A percentile compares a stretch with the other conserved stretches of the same genome.
Conservation (phyloP, 2,113 vertebrate species). For the Phyllostomus hastatus region DNA sequence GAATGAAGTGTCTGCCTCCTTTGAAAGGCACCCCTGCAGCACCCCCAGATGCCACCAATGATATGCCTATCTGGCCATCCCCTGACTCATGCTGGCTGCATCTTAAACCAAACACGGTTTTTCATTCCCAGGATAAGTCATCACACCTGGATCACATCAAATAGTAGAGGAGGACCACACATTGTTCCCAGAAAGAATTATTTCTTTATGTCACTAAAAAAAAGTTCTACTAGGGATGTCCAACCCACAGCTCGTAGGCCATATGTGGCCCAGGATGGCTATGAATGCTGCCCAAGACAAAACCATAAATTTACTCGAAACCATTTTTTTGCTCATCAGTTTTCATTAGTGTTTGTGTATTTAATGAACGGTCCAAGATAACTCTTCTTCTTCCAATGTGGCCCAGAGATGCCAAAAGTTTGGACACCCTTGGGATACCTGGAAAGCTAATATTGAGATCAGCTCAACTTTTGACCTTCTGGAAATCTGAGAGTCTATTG, state of each 20-base stretch:
- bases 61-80: rapidly evolving
- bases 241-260: no score
- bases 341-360: no score
- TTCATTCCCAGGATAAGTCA: neutral
- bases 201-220: neutral
- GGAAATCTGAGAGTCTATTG: neutral
- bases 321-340: no score
- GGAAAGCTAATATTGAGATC: neutral
- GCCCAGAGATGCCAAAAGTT: no score
- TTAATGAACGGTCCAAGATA: no score
- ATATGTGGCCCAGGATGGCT: no score
- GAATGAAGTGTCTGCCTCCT: neutral
- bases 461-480: neutral
- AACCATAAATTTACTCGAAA: no score
- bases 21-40: neutral
- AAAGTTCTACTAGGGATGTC: neutral
- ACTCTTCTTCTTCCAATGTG: no score
- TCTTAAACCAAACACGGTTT: neutral
- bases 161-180: neutral
- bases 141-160: neutral
- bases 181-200: neutral
- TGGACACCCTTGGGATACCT: neutral
- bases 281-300: no score
- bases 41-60: neutral
- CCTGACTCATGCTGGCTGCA: neutral